Base-by-base conservation (phyloP, 2,797 vertebrate species). In the Scyliorhinus canicula region DNA sequence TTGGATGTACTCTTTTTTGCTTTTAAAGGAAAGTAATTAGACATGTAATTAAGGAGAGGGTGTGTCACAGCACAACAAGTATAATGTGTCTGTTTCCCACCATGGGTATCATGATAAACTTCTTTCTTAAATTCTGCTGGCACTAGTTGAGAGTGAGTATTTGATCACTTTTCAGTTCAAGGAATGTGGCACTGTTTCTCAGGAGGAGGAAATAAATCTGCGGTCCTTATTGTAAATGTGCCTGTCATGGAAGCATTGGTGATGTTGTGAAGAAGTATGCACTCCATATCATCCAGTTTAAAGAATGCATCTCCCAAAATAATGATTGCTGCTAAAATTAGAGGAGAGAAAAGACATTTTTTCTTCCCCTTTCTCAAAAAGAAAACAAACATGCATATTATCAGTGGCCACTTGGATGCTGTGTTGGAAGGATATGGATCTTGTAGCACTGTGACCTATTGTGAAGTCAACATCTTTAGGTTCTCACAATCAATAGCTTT, bases 121-220 rank as follows among this genome's bases (percentile, higher is more conserved):
- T 82, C 21, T 47, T 60, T 9, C 44, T 93, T 67, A 93, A 65
- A 65, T 93, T 93, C 24, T 71, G 44, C 28, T 71, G 4, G 12
- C 63, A 31, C 40, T 26, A 26, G 65, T 14, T 93, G 93, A 71
- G n/a, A 5, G 65, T 52, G 28, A 93, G 19, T 93, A 35, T 65
- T 93, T 50, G 7, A 71, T 50, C 65, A 67, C 63, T 50, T 93
- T 65, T 93, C 47, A 52, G 26, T 71, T 67, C 44, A 69, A 47
- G 14, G 31, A 26, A 47, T 93, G 3, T 65, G 24, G 65, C 26
- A 52, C 47, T 63, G 7, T 71, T 57, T 94, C 60, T 94, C 93
- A 94, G 67, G 47, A 94, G 93, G 8, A 40, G 40, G 93, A 94
- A 71, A 69, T 52, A 55, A 52, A 94, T n/a, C 60, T n/a, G n/a